Evolutionary conservation across 2,113 vertebrate species (phyloP).

Genomic region (Crotophaga sulcirostris): DNA sequence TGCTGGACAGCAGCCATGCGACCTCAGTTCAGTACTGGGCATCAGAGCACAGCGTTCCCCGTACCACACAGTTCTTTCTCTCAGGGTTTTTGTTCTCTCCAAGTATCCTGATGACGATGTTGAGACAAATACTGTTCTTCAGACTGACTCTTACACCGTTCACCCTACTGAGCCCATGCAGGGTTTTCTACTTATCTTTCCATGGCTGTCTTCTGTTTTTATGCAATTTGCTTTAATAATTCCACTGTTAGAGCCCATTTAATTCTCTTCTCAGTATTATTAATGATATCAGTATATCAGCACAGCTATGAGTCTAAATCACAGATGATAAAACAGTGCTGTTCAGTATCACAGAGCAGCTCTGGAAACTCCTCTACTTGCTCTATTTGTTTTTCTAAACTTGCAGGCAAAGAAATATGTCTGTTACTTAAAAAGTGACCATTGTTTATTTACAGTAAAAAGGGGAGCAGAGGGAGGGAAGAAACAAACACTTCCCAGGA

Average conservation of each 20-base stretch:
- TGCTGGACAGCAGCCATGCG: no score
- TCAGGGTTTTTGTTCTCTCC: no score
- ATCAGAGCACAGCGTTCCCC: no score
- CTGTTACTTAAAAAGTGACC: not conserved
- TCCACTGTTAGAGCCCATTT: not conserved
- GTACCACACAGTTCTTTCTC: no score
- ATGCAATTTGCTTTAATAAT: not conserved
- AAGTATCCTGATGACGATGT: no score
- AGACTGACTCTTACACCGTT: no score
- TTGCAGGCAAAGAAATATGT: not conserved
- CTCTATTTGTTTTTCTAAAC: not conserved
- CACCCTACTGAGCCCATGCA: not conserved
- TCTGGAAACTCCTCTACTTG: not conserved
- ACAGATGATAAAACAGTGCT: not conserved
- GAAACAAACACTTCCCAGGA: not conserved
- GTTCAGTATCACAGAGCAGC: not conserved
- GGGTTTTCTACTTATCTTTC: not conserved
- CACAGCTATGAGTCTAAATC: not conserved
- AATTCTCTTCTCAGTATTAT: not conserved
- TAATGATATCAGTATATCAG: not conserved
- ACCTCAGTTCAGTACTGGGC: no score
- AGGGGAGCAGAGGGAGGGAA: no score
- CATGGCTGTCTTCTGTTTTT: not conserved
- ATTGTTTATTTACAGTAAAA: not conserved
- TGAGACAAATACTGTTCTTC: no score